Base-by-base conservation (phyloP, 2,113 vertebrate genomes). In the Redunca redunca region DNA sequence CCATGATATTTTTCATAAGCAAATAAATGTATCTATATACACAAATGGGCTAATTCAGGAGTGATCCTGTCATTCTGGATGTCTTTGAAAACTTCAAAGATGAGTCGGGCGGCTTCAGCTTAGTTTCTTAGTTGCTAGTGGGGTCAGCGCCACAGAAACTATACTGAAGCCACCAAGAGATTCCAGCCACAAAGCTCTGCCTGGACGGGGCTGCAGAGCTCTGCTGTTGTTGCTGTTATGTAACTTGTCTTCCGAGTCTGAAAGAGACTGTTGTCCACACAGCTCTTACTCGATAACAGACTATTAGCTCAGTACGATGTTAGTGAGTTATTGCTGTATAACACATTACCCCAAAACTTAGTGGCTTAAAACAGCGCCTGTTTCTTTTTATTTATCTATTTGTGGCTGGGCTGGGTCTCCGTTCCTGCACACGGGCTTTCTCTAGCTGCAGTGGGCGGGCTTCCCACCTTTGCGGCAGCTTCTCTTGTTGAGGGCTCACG, bases 301-400 rank as follows among this genome's bases (percentile, higher is more conserved):
- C 46, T 25, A 2, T 53, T 19, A 57, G 16, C 36, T 87, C 48
- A 81, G 36, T 13, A 30, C 17, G 46, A 1, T 52, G 16, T 57
- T 33, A 58, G 26, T 50, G 25, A 88, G 36, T 15, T 46, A 19
- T 12, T 43, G 74, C 60, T 82, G 53, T 14, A 4, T 28, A 30
- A 60, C 21, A 19, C 12, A 50, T 19, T 43, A 71, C 4, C 52
- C 40, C 50, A 58, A 71, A 88, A 21, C 0, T 33, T 21, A 52
- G 40, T 28, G 52, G 11, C 10, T 88, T 71, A n/a, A 46, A 43
- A 33, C 43, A 58, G 33, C 43, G 67, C 19, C 17, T 19, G 1
- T 48, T 78, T 17, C 74, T 30, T 48, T 28, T 0, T 2, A 6
- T 23, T 3, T 3, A 0, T 13, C 21, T 13, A 3, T 23, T 13